phyloP scores from a whole-genome alignment of 2,797 vertebrate species.

The Denticeps clupeoides region DNA sequence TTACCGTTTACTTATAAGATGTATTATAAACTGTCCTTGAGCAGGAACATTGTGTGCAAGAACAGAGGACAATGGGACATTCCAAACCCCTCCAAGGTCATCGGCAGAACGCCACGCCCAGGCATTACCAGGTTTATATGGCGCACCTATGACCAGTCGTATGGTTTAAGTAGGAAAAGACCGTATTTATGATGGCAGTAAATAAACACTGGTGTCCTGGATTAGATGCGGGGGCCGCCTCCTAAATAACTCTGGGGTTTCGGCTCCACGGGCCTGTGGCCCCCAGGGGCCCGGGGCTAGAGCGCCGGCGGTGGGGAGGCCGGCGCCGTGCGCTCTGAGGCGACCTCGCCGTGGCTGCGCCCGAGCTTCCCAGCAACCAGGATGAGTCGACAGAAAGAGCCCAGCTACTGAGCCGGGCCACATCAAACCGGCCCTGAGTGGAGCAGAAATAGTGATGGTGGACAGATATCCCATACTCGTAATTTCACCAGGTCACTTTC shows the following conservation, averaged over 20 bases:
- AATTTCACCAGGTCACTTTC: too few species aligned
- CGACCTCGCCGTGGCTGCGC: neutral
- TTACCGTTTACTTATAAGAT: too few species aligned
- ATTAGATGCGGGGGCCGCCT: neutral
- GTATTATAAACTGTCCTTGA: too few species aligned
- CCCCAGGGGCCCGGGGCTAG: neutral
- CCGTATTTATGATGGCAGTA: neutral
- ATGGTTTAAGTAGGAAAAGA: neutral
- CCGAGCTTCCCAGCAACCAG: neutral
- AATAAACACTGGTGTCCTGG: neutral
- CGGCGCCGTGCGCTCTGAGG: neutral
- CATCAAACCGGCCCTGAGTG: slow-evolving; percentile 2
- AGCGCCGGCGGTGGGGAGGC: neutral
- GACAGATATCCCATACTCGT: too few species aligned
- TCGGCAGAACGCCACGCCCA: too few species aligned
- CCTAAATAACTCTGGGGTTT: neutral
- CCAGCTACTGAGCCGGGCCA: neutral
- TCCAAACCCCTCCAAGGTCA: too few species aligned
- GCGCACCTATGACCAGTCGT: neutral
- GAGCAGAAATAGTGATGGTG: neutral
- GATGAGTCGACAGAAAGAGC: neutral
- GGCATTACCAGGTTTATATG: too few species aligned
- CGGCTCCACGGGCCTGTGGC: neutral
- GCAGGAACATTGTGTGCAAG: too few species aligned
- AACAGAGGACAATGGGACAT: too few species aligned